Evolutionary conservation across 1,140 invertebrate genomes (phyloP), one percentile per base, ranked within the genome.

Genomic region (Polyergus mexicanus): DNA sequence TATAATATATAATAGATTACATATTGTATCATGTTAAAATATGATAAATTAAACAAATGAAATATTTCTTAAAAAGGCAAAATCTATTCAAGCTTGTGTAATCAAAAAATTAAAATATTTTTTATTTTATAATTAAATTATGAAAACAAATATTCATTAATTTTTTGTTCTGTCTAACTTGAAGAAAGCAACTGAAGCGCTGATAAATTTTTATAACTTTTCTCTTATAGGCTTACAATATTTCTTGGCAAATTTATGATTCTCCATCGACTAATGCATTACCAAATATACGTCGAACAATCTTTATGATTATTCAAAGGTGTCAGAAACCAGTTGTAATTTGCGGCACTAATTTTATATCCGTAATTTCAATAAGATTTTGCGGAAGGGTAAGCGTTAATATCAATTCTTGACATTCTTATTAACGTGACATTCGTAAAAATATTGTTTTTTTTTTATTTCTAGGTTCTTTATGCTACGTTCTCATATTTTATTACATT

Each of bases 391-490:
- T 89, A 74, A 68, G 72, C 35, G 8, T 47, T 11, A 65, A 19
- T 11, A 41, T 66, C 28, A 22, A 66, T 25, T n/a, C n/a, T 74
- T 74, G 28, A 38, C 32, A 72, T 19, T 7, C 4, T 51, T 51
- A 28, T 63, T 47, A 51, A 51, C 13, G 7, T 2, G n/a, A 13
- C 11, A 1, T 19, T 54, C 11, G 3, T 3, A 41, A 41, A 60
- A 35, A 56, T 19, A 28, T 32, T 58, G 4, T 1, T 76, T 28
- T 62, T 1, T 1, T 60, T 71, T 1, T 65, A 32, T 84, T 71
- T 89, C n/a, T 75, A 91, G 90, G 66, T 89, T 16, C 8, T 92
- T n/a, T 92, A 86, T 0, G 62, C 35, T 22, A 65, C 68, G 0
- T 86, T 90, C 7, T 90, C 85, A 6, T 85, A 77, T 28, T 86